Conservation (phyloP, 2,888 invertebrate species). For the Linnaemya vulpina region DNA sequence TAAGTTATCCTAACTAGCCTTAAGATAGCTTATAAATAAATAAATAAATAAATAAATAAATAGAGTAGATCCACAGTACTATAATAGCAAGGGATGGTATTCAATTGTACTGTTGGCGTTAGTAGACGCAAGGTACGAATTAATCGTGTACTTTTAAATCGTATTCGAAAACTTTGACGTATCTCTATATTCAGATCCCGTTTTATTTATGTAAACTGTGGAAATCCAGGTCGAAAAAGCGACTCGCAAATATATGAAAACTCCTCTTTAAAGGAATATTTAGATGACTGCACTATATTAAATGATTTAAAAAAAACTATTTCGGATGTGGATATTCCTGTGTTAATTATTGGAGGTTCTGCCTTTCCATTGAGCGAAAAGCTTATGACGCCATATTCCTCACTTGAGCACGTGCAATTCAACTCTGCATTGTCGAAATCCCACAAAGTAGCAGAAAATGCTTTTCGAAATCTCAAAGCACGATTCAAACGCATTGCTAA, state of each 20-base stretch:
- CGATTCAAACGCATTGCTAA: neutral
- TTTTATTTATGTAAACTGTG: conserved; percentile 31
- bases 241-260: conserved; percentile 37
- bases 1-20: too few relatives aligned
- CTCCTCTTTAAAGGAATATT: conserved; percentile 16
- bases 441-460: neutral
- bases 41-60: too few relatives aligned
- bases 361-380: neutral
- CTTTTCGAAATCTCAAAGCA: neutral
- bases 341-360: neutral
- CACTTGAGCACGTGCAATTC: neutral
- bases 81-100: conserved; percentile 21
- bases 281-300: conserved; percentile 10
- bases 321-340: conserved; percentile 13
- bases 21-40: too few relatives aligned
- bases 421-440: neutral
- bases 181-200: neutral
- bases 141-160: neutral
- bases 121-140: conserved; percentile 1
- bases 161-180: neutral
- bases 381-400: neutral
- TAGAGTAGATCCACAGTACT: too few relatives aligned
- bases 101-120: conserved; percentile 2
- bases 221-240: conserved; percentile 10
- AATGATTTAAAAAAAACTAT: neutral